phyloP scores from a whole-genome alignment of 2,797 vertebrate genomes.

The Salarias fasciatus region DNA sequence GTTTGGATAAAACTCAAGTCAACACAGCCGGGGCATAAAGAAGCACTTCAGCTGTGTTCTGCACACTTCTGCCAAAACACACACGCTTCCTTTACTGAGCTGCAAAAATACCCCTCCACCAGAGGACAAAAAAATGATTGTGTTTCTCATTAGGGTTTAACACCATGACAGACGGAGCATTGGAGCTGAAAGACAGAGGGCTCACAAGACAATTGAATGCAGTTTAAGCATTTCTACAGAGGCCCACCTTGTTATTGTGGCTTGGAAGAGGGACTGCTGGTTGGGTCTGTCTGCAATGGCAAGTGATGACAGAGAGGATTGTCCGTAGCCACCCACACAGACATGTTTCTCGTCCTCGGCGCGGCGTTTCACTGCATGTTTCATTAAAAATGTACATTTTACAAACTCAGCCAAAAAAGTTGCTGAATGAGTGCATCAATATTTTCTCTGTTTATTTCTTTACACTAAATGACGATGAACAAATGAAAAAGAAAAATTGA shows the following conservation, averaged over 20 bases:
- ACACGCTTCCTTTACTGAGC: slow-evolving; percentile 21
- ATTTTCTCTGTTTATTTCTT: no score
- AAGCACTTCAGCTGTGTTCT: slow-evolving; percentile 9
- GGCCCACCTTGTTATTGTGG: slow-evolving; percentile 65
- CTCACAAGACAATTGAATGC: slow-evolving; percentile 61
- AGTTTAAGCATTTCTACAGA: slow-evolving; percentile 70
- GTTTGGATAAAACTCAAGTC: background rate
- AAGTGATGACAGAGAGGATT: slow-evolving; percentile 61
- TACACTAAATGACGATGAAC: no score
- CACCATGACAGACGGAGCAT: slow-evolving; percentile 39
- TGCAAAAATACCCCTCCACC: slow-evolving; percentile 20
- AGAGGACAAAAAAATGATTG: slow-evolving; percentile 25
- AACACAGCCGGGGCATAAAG: background rate
- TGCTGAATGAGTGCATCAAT: no score
- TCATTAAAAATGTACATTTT: background rate
- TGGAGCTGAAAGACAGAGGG: slow-evolving; percentile 61
- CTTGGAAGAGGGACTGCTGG: slow-evolving; percentile 61
- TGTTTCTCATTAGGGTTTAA: slow-evolving; percentile 50
- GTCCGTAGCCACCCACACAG: slow-evolving; percentile 55
- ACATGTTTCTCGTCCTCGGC: slow-evolving; percentile 27
- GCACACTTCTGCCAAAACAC: slow-evolving; percentile 18
- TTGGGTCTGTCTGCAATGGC: slow-evolving; percentile 49
- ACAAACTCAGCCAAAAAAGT: background rate
- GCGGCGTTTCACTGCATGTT: background rate
- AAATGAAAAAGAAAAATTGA: no score